phyloP scores from a whole-genome alignment of 2,888 invertebrate genomes.

The Eremobia ochroleuca region DNA sequence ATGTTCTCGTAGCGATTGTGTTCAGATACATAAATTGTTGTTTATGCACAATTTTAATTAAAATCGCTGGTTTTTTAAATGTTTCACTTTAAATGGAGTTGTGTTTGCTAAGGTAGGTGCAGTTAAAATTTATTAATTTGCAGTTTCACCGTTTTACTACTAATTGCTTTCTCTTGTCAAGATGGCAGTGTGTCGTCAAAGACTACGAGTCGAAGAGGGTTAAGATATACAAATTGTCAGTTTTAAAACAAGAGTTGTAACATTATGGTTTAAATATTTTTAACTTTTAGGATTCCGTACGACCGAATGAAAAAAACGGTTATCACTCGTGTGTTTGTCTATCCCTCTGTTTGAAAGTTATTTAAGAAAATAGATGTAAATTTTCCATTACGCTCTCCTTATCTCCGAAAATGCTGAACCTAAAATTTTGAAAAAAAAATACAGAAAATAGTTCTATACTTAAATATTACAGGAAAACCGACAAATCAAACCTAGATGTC shows the following conservation, averaged over 20 bases:
- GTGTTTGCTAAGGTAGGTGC: constrained; percentile 15
- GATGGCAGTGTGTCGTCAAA: not conserved
- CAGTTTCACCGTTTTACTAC: not conserved
- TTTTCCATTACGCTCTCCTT: too few species aligned
- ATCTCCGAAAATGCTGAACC: too few species aligned
- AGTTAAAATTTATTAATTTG: not conserved
- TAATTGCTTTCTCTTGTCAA: not conserved
- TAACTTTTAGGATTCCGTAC: too few species aligned
- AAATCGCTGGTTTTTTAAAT: constrained; percentile 4
- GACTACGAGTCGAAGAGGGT: not conserved
- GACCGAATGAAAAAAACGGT: too few species aligned
- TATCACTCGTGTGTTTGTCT: too few species aligned
- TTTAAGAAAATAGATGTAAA: too few species aligned
- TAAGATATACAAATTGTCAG: not conserved
- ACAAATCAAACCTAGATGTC: too few species aligned
- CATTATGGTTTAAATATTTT: too few species aligned
- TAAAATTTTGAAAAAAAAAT: too few species aligned
- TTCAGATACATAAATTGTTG: constrained; percentile 60
- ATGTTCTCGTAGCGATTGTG: constrained; percentile 51
- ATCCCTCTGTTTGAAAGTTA: too few species aligned
- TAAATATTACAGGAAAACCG: too few species aligned
- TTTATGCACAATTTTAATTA: constrained; percentile 51
- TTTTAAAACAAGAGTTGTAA: not conserved
- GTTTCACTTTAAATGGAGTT: constrained; percentile 33
- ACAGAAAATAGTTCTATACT: too few species aligned